Percentiles rank a stretch among this genome's conserved stretches.
Evolutionary conservation across 2,113 vertebrate genomes (phyloP).

Genomic region (Verasper variegatus): DNA sequence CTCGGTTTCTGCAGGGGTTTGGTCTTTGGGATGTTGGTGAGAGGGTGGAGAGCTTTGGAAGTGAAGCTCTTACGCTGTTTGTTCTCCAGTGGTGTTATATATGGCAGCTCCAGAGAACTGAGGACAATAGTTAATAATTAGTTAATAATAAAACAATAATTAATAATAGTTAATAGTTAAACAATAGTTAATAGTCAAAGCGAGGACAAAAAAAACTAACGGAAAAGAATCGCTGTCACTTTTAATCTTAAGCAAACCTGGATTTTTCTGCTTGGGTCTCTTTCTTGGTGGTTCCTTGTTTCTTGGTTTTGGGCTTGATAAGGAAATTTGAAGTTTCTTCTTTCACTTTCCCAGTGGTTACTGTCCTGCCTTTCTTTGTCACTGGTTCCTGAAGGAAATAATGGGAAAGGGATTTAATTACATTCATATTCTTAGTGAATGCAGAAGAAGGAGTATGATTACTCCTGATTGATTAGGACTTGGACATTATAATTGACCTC

Average conservation of each 20-base stretch:
- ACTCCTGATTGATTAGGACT: too few relatives aligned
- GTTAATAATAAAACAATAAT: too few relatives aligned
- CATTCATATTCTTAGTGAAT: background rate
- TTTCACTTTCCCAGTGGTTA: constrained; percentile 81
- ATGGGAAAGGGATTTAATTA: background rate
- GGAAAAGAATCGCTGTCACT: background rate
- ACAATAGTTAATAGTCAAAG: too few relatives aligned
- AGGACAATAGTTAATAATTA: constrained; percentile 50
- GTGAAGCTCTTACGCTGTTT: constrained; percentile 92
- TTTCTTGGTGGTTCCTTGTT: constrained; percentile 86
- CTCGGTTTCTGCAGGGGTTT: constrained; percentile 82
- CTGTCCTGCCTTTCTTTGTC: constrained; percentile 91
- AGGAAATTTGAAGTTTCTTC: constrained; percentile 86
- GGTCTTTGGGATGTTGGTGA: constrained; percentile 86
- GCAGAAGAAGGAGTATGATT: background rate
- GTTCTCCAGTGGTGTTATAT: constrained; percentile 89
- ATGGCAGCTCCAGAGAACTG: constrained; percentile 93
- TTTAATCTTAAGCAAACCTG: constrained; percentile 79
- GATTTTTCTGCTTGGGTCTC: constrained; percentile 88
- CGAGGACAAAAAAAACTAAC: background rate
- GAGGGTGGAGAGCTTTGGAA: constrained; percentile 86
- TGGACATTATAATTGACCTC: constrained; percentile 81
- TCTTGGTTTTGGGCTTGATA: constrained; percentile 91
- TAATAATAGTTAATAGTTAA: too few relatives aligned
- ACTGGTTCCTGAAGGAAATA: constrained; percentile 86